Evolutionary conservation across 2,888 invertebrate species (phyloP).

Genomic region (Ariolimax columbianus): DNA sequence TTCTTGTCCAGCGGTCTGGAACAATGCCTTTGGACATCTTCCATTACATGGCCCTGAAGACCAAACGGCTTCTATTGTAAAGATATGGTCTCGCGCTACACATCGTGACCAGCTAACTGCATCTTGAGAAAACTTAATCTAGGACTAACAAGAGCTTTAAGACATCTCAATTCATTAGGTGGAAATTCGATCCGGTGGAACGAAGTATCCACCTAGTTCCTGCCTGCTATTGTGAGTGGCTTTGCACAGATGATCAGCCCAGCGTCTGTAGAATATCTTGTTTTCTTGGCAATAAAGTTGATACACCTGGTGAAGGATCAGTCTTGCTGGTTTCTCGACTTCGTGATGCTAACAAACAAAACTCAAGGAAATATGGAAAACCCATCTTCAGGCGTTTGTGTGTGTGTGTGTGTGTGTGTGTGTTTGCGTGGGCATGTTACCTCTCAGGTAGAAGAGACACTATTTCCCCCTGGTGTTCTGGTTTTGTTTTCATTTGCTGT

Average conservation of each 20-base stretch:
- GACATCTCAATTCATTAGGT: not conserved
- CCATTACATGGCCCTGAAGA: not conserved
- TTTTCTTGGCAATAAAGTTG: not conserved
- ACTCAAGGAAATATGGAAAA: not conserved
- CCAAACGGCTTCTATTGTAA: not conserved
- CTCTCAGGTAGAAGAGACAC: slow-evolving; percentile 7
- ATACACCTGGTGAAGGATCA: not conserved
- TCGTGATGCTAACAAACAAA: not conserved
- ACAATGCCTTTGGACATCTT: not conserved
- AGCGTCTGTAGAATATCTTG: not conserved
- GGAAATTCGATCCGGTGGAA: not conserved
- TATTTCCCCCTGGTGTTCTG: not conserved
- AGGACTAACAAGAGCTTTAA: not conserved
- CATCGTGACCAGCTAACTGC: not conserved
- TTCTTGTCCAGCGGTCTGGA: no score
- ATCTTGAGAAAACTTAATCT: not conserved
- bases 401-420: slow-evolving; percentile 17
- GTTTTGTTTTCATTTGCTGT: slow-evolving; percentile 7
- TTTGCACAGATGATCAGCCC: not conserved
- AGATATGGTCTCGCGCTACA: not conserved
- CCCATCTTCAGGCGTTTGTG: not conserved
- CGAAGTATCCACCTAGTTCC: not conserved
- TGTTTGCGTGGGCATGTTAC: slow-evolving; percentile 1
- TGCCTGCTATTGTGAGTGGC: not conserved
- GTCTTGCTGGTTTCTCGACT: not conserved